Evolutionary conservation across 2,113 vertebrate species (phyloP).

Genomic region (Semicossyphus pulcher): DNA sequence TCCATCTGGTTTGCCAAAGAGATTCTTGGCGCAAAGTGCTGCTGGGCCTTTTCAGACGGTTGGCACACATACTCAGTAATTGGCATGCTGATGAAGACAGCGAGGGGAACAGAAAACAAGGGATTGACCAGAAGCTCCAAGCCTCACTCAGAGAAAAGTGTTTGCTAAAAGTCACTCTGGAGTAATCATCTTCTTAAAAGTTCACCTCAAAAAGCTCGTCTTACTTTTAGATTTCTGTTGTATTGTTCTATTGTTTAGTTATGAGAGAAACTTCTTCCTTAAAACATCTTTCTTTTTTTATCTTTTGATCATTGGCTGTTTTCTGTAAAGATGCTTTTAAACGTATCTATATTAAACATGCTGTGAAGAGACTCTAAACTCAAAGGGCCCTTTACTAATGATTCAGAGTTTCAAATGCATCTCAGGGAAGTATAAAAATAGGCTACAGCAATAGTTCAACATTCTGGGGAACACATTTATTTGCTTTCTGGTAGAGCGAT

Average conservation of each 20-base stretch:
- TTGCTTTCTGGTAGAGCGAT: too few species aligned
- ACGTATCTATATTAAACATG: too few species aligned
- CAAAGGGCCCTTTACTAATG: too few species aligned
- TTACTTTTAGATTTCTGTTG: background rate
- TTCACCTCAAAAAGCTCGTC: background rate
- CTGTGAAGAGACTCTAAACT: too few species aligned
- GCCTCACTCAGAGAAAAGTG: conserved; percentile 7
- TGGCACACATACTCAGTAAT: conserved; percentile 63
- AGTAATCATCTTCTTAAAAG: background rate
- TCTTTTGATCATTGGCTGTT: background rate
- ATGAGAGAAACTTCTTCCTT: background rate
- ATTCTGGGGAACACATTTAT: too few species aligned
- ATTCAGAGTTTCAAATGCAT: too few species aligned
- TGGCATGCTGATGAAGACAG: conserved; percentile 66
- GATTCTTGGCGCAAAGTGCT: conserved; percentile 72
- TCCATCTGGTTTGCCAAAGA: conserved; percentile 71
- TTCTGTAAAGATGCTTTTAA: too few species aligned
- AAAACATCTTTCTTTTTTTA: background rate
- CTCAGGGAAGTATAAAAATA: too few species aligned
- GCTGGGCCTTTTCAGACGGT: conserved; percentile 69
- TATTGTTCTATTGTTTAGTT: background rate
- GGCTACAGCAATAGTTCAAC: too few species aligned
- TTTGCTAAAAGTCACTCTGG: background rate
- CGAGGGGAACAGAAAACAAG: conserved; percentile 38
- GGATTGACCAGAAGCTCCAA: conserved; percentile 40